Percentiles rank a stretch among this genome's conserved stretches.
phyloP scores from a whole-genome alignment of 2,888 invertebrate species.

The Parnassius orleans region DNA sequence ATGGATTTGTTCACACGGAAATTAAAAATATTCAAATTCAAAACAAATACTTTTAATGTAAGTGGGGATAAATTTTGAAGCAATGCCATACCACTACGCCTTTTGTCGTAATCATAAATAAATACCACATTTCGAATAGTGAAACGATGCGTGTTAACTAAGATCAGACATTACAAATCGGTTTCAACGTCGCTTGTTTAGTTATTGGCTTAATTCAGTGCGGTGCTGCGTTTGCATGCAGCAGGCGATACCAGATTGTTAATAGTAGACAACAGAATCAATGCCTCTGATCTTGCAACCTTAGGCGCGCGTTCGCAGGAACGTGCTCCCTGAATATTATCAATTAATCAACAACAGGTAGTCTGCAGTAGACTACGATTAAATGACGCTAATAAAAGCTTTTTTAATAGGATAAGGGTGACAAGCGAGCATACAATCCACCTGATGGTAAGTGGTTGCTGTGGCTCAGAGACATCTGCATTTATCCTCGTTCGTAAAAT shows the following conservation, averaged over 20 bases:
- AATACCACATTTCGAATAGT: background rate
- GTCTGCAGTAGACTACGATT: background rate
- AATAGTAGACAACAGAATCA: conserved; percentile 20
- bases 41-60: too few relatives aligned
- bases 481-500: too few relatives aligned
- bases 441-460: too few relatives aligned
- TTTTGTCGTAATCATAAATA: background rate
- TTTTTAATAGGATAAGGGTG: too few relatives aligned
- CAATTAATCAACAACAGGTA: conserved; percentile 17
- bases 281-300: conserved; percentile 22
- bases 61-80: too few relatives aligned
- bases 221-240: conserved; percentile 17
- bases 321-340: conserved; percentile 20
- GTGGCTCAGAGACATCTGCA: too few relatives aligned
- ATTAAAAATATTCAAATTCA: too few relatives aligned
- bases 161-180: conserved; percentile 20
- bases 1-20: too few relatives aligned
- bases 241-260: conserved; percentile 22
- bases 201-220: conserved; percentile 21
- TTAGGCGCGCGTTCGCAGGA: conserved; percentile 9
- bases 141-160: conserved; percentile 12
- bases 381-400: conserved; percentile 3
- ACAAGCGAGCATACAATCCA: too few relatives aligned
- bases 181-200: conserved; percentile 12
- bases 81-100: too few relatives aligned